A percentile compares a stretch with the other conserved stretches of the same genome.
Conservation (phyloP, 2,888 invertebrate species). For the Imbricaverruca yamaguchii region DNA sequence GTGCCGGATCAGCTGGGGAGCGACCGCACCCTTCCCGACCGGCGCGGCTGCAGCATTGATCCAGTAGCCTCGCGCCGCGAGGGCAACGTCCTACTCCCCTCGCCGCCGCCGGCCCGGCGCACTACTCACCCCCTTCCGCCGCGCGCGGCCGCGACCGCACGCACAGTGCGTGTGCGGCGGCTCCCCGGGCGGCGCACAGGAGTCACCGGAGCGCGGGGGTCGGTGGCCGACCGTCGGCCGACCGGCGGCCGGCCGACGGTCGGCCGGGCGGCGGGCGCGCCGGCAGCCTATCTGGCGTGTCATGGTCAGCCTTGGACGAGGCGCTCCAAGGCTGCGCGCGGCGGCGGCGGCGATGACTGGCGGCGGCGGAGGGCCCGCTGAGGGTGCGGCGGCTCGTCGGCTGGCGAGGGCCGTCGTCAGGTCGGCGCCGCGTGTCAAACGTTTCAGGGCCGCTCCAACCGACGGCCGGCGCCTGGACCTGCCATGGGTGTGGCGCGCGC, state of each 20-base stretch:
- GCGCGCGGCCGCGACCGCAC: neutral
- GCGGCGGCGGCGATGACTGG: neutral
- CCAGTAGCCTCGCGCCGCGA: neutral
- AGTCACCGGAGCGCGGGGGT: neutral
- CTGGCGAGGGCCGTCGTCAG: no score
- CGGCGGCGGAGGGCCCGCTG: no score
- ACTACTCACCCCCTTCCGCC: conserved; percentile 14
- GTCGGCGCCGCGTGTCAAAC: neutral
- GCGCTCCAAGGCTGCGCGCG: neutral
- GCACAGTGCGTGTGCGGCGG: neutral
- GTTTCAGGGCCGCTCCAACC: neutral
- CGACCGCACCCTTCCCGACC: neutral
- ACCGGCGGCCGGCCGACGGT: neutral
- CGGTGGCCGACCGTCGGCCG: neutral
- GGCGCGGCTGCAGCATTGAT: neutral
- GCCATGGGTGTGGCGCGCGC: neutral
- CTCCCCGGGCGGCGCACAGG: neutral
- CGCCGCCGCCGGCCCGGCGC: neutral
- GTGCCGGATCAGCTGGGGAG: neutral
- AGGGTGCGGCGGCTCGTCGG: no score
- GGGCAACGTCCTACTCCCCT: neutral
- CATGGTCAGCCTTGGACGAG: neutral
- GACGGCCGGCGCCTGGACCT: neutral
- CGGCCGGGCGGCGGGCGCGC: neutral
- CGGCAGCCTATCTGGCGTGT: neutral